These are phyloP conservation scores for Gobiocypris rarus DNA, from an alignment of 2,113 vertebrate genomes.

Conservation along the genomic window DNA sequence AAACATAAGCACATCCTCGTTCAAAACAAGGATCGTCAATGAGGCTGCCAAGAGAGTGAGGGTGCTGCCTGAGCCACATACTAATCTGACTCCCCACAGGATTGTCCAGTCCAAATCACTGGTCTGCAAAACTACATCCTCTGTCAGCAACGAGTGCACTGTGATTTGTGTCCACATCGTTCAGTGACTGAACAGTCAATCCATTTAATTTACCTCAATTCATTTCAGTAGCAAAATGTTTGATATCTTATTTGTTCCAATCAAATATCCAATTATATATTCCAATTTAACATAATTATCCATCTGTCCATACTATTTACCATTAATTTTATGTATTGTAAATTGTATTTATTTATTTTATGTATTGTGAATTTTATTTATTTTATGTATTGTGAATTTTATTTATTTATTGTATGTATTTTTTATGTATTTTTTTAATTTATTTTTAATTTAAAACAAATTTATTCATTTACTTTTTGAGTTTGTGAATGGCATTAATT, in stretches of 20 bases:
- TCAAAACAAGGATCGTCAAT: background rate
- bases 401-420: too few species aligned
- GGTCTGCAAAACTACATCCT: conserved; percentile 23
- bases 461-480: too few species aligned
- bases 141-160: background rate
- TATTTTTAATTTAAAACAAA: too few species aligned
- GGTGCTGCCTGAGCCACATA: conserved; percentile 24
- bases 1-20: conserved; percentile 12
- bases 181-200: conserved; percentile 12
- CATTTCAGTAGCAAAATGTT: background rate
- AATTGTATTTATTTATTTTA: too few species aligned
- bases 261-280: too few species aligned
- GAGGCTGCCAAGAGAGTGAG: conserved; percentile 8
- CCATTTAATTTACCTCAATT: background rate
- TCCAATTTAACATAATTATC: too few species aligned
- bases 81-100: conserved; percentile 35
- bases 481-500: background rate
- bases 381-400: too few species aligned
- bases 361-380: too few species aligned
- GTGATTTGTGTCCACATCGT: conserved; percentile 23
- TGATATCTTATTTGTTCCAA: background rate
- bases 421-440: too few species aligned
- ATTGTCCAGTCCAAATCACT: conserved; percentile 40
- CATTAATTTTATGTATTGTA: too few species aligned
- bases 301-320: too few species aligned